Percentiles rank a stretch among this genome's conserved stretches.
Conservation (phyloP, 2,113 vertebrate genomes). For the Passer domesticus region DNA sequence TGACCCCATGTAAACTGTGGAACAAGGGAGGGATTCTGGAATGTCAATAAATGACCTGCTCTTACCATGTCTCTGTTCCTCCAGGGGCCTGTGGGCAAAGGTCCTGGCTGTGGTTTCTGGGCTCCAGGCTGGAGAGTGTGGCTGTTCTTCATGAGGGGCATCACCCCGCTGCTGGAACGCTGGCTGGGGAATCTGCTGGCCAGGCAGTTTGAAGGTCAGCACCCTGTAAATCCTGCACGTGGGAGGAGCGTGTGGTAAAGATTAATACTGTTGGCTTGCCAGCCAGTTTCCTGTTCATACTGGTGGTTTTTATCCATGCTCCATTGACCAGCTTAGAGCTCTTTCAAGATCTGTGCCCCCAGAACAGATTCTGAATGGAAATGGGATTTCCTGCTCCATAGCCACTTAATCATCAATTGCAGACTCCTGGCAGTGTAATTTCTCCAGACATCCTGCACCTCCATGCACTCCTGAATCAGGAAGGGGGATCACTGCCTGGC, state of each 20-base stretch:
- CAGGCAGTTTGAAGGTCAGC: conserved; percentile 96
- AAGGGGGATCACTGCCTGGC: neutral
- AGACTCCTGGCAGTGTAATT: neutral
- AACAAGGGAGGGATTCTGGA: neutral
- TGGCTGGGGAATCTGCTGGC: conserved; percentile 98
- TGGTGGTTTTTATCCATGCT: neutral
- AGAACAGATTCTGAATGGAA: neutral
- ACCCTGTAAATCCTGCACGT: neutral
- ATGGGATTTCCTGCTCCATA: neutral
- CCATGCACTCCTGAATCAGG: rapidly evolving
- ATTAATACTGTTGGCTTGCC: neutral
- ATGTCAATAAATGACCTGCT: neutral
- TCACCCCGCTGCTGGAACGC: conserved; percentile 94
- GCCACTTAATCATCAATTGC: neutral
- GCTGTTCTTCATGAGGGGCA: conserved; percentile 99
- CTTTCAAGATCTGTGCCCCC: neutral
- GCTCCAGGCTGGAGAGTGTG: conserved; percentile 98
- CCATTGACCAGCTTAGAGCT: neutral
- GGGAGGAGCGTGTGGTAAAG: neutral
- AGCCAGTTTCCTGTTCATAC: neutral
- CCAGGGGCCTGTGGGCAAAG: conserved; percentile 97
- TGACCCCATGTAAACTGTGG: neutral
- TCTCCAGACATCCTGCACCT: neutral
- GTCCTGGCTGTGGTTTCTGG: conserved; percentile 99
- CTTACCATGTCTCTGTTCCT: neutral